Conservation (phyloP, 2,113 vertebrate species). For the Lichenostomus cassidix region DNA sequence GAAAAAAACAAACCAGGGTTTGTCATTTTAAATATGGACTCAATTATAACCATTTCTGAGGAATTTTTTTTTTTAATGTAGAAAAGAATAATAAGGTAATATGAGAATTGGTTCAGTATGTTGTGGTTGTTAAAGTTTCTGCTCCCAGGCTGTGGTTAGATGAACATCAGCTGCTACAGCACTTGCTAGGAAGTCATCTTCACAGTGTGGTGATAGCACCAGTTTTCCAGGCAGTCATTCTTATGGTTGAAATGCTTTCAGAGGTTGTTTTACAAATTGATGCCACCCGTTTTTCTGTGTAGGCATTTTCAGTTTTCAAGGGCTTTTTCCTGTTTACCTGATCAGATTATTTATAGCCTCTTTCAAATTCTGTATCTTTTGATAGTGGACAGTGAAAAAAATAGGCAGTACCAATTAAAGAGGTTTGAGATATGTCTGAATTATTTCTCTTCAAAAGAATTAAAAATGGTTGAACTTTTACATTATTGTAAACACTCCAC, state of each 20-base stretch:
- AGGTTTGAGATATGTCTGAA: neutral
- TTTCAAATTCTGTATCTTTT: neutral
- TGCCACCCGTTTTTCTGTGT: neutral
- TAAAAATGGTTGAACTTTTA: neutral
- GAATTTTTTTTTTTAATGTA: neutral
- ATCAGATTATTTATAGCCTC: neutral
- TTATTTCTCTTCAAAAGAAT: neutral
- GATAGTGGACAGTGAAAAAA: neutral
- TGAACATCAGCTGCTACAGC: neutral
- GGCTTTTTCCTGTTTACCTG: neutral
- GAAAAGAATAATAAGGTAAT: neutral
- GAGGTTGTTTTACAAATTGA: neutral
- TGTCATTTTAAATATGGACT: neutral
- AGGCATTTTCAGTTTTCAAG: neutral
- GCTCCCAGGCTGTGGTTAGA: neutral
- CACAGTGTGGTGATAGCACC: neutral
- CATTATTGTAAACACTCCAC: too few species aligned
- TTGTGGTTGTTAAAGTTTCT: neutral
- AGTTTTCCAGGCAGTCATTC: neutral
- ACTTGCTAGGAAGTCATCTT: neutral
- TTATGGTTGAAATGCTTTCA: neutral
- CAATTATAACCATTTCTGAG: neutral
- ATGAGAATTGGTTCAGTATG: neutral
- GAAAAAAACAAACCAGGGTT: accelerated
- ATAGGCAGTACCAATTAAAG: neutral